Base-by-base conservation (phyloP, 2,797 vertebrate genomes). In the Novumbra hubbsi region DNA sequence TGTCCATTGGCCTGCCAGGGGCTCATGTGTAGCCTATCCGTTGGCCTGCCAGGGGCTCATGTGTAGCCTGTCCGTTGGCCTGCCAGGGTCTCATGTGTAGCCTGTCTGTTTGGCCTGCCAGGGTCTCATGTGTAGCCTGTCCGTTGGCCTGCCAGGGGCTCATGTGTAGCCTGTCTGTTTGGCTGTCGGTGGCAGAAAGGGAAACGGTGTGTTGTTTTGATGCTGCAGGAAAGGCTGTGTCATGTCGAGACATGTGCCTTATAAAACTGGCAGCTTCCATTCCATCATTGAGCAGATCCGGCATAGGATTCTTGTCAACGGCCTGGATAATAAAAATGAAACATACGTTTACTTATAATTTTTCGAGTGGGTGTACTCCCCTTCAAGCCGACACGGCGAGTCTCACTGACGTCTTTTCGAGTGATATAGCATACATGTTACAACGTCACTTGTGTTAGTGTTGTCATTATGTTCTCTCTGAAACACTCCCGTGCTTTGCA, bases 301-400 rank as follows among this genome's bases (percentile, higher is more conserved):
- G 78, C 0, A 76, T 73, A 1, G 38, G 64, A 34, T 70, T 78
- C 77, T 77, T 79, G 81, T 70, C 80, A 74, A 74, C 75, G 77
- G 74, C 32, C 74, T 78, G 5, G 21, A 27, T 81, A 64, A 72
- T 80, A 81, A 89, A 86, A 84, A 87, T 82, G 5, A 38, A 38
- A 6, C 34, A 38, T 4, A 38, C 34, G 4, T 38, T 2, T 38
- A n/a, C n/a, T 84, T 81, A 73, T 86, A 57, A 78, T 21, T 87
- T 81, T 84, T 86, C 76, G 81, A 88, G 79, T 85, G 81, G 82
- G 76, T 88, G 80, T 76, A 65, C 81, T 78, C 85, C 76, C 86
- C 79, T 79, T 75, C 76, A 79, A 74, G 81, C 71, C 70, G 72
- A 27, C 71, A 78, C 52, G 75, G n/a, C 32, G 72, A 72, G 77